These are phyloP conservation scores for Plagodis pulveraria DNA, from an alignment of 2,888 invertebrate species.

Conservation along the genomic window DNA sequence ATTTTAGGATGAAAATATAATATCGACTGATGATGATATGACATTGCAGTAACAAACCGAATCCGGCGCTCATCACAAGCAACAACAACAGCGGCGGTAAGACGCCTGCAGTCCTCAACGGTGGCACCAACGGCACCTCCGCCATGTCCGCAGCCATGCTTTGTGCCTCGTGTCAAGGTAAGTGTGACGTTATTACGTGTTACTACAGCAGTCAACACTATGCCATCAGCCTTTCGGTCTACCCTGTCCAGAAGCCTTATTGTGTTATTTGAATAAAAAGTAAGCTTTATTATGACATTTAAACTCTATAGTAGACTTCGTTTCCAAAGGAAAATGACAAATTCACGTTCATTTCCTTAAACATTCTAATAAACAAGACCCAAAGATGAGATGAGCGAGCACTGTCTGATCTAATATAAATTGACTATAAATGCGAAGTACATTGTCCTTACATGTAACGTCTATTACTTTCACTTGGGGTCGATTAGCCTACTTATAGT, in stretches of 20 bases:
- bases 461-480: no score
- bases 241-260: neutral
- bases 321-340: no score
- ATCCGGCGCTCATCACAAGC: conserved; percentile 90
- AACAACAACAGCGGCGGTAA: conserved; percentile 79
- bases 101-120: conserved; percentile 89
- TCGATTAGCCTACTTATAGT: no score
- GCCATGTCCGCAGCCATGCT: conserved; percentile 72
- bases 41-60: conserved; percentile 93
- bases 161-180: conserved; percentile 85
- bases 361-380: no score
- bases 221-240: neutral
- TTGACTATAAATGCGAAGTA: no score
- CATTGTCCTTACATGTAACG: no score
- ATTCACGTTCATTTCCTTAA: no score
- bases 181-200: neutral
- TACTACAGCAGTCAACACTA: neutral
- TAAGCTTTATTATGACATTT: no score
- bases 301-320: no score
- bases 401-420: no score
- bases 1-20: neutral
- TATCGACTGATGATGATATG: conserved; percentile 11
- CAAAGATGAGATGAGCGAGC: no score
- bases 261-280: no score
- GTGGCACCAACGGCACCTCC: conserved; percentile 90